Conservation (phyloP, 2,113 vertebrate species). For the Carlito syrichta region DNA sequence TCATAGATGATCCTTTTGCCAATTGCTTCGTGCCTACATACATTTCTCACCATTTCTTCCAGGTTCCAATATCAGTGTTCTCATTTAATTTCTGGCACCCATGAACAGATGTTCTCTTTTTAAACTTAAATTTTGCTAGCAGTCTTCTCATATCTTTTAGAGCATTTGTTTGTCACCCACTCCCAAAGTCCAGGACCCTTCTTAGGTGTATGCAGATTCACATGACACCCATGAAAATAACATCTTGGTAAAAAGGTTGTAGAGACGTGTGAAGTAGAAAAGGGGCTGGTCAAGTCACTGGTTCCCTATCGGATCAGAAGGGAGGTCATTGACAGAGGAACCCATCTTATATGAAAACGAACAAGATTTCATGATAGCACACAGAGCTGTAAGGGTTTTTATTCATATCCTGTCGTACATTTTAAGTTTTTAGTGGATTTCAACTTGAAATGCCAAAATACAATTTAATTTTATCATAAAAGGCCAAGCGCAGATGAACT, state of each 20-base stretch:
- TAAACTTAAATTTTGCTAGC: not conserved
- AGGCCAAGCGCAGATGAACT: too few species aligned
- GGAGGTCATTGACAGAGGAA: not conserved
- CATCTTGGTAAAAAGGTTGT: not conserved
- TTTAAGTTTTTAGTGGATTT: constrained; percentile 6
- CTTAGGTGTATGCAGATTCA: not conserved
- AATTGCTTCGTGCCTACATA: not conserved
- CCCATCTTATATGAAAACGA: not conserved
- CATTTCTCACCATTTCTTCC: not conserved
- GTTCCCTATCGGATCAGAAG: not conserved
- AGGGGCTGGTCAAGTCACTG: not conserved
- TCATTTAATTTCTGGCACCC: not conserved
- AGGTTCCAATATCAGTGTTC: not conserved
- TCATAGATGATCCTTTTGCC: not conserved
- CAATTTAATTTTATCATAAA: not conserved
- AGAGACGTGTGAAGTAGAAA: not conserved
- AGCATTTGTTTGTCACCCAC: not conserved
- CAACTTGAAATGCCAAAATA: not conserved
- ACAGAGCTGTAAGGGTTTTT: not conserved
- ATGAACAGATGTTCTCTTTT: not conserved
- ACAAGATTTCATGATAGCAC: not conserved
- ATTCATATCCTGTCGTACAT: not conserved
- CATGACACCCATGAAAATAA: not conserved
- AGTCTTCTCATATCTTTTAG: not conserved
- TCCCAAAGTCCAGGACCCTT: not conserved